Base-by-base conservation (phyloP, 2,888 invertebrate species). In the Heliconius erato region DNA sequence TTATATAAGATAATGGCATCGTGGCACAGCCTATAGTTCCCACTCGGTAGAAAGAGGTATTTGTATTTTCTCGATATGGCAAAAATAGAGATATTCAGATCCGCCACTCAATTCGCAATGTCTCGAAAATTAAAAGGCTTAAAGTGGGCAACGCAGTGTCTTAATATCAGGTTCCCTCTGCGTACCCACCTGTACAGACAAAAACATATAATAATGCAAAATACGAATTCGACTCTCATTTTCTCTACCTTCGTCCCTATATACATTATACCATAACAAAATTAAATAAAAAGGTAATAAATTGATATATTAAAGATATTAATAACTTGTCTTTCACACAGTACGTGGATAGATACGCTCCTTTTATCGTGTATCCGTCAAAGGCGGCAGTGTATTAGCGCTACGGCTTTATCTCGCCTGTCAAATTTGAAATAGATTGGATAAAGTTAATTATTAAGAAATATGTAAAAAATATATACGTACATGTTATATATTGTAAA, bases 351-450 rank as follows among this genome's bases (percentile, higher is more conserved):
- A 87, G 86, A 87, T 85, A 84, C 65, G 35, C 72, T 79, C 81
- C 80, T 79, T 82, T 89, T 91, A 91, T 90, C 91, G 88, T 88
- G 86, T 88, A 83, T 85, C 80, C 87, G 89, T 89, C 90, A 90
- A 90, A 89, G 88, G 84, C 74, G 80, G 86, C 88, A 87, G 85
- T 88, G 85, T 86, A 85, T 88, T 86, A 86, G 85, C 85, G 84
- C 83, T 79, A 72, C 87, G 87, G 85, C 87, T 90, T 91, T 93
- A 94, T 94, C 94, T 90, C 74, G 32, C 81, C 87, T 91, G 94
- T 94, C 94, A 93, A 91, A 91, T 90, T 91, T 91, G 89, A 91
- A 92, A 93, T 91, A 91, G 91, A 89, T 87, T 86, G 92, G 92
- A 92, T 92, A 91, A 90, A 83, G 82, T 74, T 86, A 87, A 87